These are phyloP conservation scores for Nycticorax nycticorax DNA, from an alignment of 2,113 vertebrate genomes.

Conservation along the genomic window DNA sequence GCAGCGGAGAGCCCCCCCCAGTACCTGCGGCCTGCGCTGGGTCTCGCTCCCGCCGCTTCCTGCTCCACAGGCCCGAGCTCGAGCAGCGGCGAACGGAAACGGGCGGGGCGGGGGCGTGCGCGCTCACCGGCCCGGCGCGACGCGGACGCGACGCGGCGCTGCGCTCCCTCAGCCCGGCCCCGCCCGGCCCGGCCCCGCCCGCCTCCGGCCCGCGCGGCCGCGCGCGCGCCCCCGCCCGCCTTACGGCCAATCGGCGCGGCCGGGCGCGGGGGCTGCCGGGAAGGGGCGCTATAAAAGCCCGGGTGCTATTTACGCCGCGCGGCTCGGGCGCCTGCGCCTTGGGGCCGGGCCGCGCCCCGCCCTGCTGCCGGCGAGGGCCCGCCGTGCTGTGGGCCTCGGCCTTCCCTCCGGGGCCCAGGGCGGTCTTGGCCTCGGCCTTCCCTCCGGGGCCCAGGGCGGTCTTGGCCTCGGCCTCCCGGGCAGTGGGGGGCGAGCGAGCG, in stretches of 20 bases:
- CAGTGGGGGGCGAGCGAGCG: accelerated
- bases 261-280: not conserved
- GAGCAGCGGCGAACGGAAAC: constrained; percentile 10
- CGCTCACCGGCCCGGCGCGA: not conserved
- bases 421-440: no score
- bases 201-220: not conserved
- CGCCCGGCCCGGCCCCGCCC: not conserved
- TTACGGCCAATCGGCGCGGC: not conserved
- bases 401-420: no score
- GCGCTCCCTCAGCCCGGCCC: not conserved
- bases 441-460: no score
- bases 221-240: not conserved
- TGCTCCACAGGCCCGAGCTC: not conserved
- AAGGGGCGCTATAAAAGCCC: constrained; percentile 13
- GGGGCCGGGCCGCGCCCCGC: accelerated
- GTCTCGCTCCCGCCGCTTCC: not conserved
- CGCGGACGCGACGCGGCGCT: not conserved
- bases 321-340: accelerated
- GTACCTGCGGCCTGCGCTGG: constrained; percentile 3
- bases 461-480: no score
- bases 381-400: no score
- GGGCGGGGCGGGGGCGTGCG: constrained; percentile 13
- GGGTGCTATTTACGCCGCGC: constrained; percentile 42
- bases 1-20: not conserved
- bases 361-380: not conserved